These are phyloP conservation scores for Lysandra coridon DNA, from an alignment of 2,888 invertebrate species.

Conservation along the genomic window DNA sequence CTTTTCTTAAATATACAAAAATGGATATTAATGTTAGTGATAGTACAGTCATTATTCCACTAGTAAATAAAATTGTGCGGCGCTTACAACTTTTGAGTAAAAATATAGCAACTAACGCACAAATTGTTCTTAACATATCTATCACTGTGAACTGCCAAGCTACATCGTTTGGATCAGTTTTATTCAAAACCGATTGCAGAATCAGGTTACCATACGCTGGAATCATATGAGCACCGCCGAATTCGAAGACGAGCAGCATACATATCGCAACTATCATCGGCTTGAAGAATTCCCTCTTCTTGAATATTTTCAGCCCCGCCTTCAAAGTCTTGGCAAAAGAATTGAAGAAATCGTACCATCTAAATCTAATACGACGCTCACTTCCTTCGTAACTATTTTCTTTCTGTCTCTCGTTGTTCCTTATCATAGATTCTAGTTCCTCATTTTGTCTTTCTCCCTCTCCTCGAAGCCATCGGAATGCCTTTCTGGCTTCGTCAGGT, in stretches of 20 bases:
- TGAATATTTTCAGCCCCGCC: slow-evolving; percentile 63
- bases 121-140: slow-evolving; percentile 82
- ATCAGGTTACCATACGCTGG: slow-evolving; percentile 73
- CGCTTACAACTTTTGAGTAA: slow-evolving; percentile 65
- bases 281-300: slow-evolving; percentile 72
- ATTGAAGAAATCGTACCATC: slow-evolving; percentile 53
- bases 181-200: slow-evolving; percentile 64
- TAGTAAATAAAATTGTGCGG: slow-evolving; percentile 66
- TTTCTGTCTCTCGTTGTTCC: slow-evolving; percentile 60
- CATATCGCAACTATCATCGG: slow-evolving; percentile 71
- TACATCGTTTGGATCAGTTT: slow-evolving; percentile 59
- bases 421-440: slow-evolving; percentile 68
- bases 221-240: slow-evolving; percentile 73
- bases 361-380: slow-evolving; percentile 46
- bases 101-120: slow-evolving; percentile 80
- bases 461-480: slow-evolving; percentile 82
- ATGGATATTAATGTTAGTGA: slow-evolving; percentile 62
- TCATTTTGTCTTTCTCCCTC: slow-evolving; percentile 66
- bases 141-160: slow-evolving; percentile 82
- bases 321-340: slow-evolving; percentile 55
- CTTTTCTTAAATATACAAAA: slow-evolving; percentile 66
- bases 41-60: slow-evolving; percentile 65
- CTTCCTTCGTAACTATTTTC: slow-evolving; percentile 50
- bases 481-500: slow-evolving; percentile 78
- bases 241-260: slow-evolving; percentile 73